These are phyloP conservation scores for Epinephelus coioides DNA, from an alignment of 2,797 vertebrate species.

Conservation along the genomic window DNA sequence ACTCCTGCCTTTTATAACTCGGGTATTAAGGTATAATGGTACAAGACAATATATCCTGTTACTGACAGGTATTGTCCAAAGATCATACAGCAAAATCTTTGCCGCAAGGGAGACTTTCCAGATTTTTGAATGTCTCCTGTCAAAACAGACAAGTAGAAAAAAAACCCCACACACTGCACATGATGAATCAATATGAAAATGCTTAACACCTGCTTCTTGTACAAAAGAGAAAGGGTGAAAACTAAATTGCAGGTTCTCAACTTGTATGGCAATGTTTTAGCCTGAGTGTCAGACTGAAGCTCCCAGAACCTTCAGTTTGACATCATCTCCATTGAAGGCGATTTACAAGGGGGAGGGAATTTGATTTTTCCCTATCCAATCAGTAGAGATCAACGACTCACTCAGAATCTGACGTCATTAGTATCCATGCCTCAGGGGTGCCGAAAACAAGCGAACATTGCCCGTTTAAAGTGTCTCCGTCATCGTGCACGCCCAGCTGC, in stretches of 20 bases:
- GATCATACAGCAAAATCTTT: slow-evolving; percentile 11
- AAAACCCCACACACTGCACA: not conserved
- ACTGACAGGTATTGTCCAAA: not conserved
- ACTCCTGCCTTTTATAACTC: slow-evolving; percentile 30
- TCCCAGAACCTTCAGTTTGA: too few species aligned
- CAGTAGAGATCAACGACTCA: too few species aligned
- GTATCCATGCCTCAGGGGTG: too few species aligned
- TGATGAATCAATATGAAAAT: slow-evolving; percentile 2
- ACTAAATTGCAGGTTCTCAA: slow-evolving; percentile 26
- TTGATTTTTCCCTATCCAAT: too few species aligned
- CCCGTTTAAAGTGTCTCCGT: too few species aligned
- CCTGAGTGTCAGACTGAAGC: too few species aligned
- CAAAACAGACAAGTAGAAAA: slow-evolving; percentile 13
- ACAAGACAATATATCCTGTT: slow-evolving; percentile 15
- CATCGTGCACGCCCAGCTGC: too few species aligned
- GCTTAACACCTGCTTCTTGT: slow-evolving; percentile 27
- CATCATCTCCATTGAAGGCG: too few species aligned
- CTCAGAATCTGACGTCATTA: too few species aligned
- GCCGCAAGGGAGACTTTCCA: slow-evolving; percentile 14
- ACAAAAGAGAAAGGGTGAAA: slow-evolving; percentile 10
- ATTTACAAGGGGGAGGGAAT: too few species aligned
- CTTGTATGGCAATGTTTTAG: not conserved
- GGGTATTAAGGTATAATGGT: slow-evolving; percentile 9
- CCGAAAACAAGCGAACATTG: too few species aligned
- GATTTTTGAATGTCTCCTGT: slow-evolving; percentile 16